Percentiles rank a stretch among this genome's conserved stretches.
Evolutionary conservation across 2,888 invertebrate genomes (phyloP).

Genomic region (Conus canariensis): DNA sequence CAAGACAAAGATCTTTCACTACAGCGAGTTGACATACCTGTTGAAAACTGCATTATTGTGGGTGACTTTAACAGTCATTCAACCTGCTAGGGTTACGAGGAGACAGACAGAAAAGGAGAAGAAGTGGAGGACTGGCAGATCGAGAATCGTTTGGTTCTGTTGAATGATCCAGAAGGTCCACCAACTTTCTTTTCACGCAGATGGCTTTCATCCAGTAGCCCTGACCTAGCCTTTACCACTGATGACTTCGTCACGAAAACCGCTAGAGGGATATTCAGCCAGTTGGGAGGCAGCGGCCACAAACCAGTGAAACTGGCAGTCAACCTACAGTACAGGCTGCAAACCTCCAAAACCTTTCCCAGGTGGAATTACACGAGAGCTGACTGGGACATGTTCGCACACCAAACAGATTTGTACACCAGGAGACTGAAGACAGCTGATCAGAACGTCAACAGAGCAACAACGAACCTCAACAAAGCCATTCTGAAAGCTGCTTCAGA

Average conservation of each 20-base stretch:
- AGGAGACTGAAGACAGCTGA: neutral
- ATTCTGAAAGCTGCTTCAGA: constrained; percentile 31
- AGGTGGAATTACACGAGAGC: constrained; percentile 39
- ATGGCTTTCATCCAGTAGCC: neutral
- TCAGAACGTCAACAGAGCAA: constrained; percentile 5
- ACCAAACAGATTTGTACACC: neutral
- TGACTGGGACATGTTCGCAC: constrained; percentile 7
- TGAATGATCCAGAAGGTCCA: neutral
- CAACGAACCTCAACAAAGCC: neutral
- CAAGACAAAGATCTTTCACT: neutral
- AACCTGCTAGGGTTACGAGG: neutral
- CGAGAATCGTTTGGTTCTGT: neutral
- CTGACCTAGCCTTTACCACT: neutral
- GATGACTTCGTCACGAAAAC: neutral
- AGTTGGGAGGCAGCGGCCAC: constrained; percentile 39
- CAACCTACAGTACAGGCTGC: neutral
- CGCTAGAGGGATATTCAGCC: constrained; percentile 22
- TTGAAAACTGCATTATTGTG: neutral
- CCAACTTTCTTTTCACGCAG: neutral
- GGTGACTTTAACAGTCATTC: neutral
- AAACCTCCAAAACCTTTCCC: neutral
- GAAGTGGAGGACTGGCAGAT: neutral
- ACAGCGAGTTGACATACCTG: no score
- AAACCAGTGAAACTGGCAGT: constrained; percentile 22
- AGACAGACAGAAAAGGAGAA: neutral